These are phyloP conservation scores for Adela reaumurella DNA, from an alignment of 2,888 invertebrate genomes.

Conservation along the genomic window DNA sequence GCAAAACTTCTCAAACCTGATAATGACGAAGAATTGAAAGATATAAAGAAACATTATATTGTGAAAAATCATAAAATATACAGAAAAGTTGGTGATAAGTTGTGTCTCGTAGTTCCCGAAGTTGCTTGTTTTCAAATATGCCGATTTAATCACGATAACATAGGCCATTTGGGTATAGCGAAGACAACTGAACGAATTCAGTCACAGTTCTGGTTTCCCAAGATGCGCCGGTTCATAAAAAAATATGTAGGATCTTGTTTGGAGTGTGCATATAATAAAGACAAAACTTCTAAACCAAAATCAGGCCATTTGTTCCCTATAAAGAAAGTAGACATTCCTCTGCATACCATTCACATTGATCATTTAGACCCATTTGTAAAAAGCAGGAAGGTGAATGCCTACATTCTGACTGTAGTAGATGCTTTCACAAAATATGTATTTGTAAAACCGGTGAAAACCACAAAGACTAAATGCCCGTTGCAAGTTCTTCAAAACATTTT, in stretches of 20 bases:
- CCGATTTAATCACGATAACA: slow-evolving; percentile 5
- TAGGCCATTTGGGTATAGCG: slow-evolving; percentile 15
- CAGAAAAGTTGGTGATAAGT: no score
- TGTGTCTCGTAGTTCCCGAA: neutral
- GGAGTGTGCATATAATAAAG: slow-evolving; percentile 11
- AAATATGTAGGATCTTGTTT: slow-evolving; percentile 13
- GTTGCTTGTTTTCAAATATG: slow-evolving; percentile 4
- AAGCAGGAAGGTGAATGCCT: slow-evolving; percentile 10
- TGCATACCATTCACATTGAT: slow-evolving; percentile 8
- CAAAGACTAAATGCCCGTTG: slow-evolving; percentile 7
- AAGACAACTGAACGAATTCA: slow-evolving; percentile 14
- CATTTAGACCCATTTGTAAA: slow-evolving; percentile 10
- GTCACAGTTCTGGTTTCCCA: slow-evolving; percentile 15
- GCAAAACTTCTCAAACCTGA: no score
- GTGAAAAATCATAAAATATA: neutral
- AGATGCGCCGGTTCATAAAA: slow-evolving; percentile 13
- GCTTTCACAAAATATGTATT: slow-evolving; percentile 9
- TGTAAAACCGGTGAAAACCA: slow-evolving; percentile 5
- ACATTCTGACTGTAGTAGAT: slow-evolving; percentile 12
- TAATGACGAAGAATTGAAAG: neutral
- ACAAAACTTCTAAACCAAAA: slow-evolving; percentile 8
- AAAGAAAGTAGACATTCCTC: slow-evolving; percentile 5
- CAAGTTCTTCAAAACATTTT: slow-evolving; percentile 2
- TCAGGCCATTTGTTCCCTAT: slow-evolving; percentile 8
- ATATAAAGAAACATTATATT: no score